These are phyloP conservation scores for Thermophis baileyi DNA, from an alignment of 2,113 vertebrate species.

Conservation along the genomic window DNA sequence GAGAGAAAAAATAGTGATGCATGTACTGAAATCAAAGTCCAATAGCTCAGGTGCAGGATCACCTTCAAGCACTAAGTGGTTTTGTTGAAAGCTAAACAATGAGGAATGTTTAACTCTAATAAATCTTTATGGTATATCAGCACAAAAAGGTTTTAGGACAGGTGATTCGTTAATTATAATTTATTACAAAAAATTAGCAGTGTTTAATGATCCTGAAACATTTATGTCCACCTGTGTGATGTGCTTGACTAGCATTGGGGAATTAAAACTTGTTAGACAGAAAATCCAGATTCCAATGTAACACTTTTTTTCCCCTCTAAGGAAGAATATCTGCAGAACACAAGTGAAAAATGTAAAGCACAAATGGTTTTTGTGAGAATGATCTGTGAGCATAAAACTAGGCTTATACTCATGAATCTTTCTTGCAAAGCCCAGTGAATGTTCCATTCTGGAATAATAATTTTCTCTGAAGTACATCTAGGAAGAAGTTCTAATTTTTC, in stretches of 20 bases:
- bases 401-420: not conserved
- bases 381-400: not conserved
- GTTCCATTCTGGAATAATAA: not conserved
- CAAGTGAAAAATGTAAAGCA: not conserved
- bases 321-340: slow-evolving; percentile 3
- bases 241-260: not conserved
- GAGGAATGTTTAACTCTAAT: slow-evolving; percentile 40
- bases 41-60: not conserved
- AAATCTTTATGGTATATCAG: slow-evolving; percentile 37
- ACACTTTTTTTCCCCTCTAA: not conserved
- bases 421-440: not conserved
- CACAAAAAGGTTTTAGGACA: slow-evolving; percentile 26
- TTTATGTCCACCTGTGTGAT: slow-evolving; percentile 12
- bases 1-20: not conserved
- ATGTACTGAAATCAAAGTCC: not conserved
- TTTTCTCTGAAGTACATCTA: slow-evolving; percentile 1
- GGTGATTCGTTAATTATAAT: slow-evolving; percentile 23
- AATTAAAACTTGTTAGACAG: slow-evolving; percentile 6
- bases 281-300: slow-evolving; percentile 10
- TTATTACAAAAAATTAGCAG: slow-evolving; percentile 36
- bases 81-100: slow-evolving; percentile 28
- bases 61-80: slow-evolving; percentile 31
- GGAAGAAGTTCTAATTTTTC: not conserved
- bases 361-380: slow-evolving; percentile 2
- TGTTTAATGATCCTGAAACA: slow-evolving; percentile 38